Conservation (phyloP, 2,888 invertebrate species). For the Cephus sareptanus region DNA sequence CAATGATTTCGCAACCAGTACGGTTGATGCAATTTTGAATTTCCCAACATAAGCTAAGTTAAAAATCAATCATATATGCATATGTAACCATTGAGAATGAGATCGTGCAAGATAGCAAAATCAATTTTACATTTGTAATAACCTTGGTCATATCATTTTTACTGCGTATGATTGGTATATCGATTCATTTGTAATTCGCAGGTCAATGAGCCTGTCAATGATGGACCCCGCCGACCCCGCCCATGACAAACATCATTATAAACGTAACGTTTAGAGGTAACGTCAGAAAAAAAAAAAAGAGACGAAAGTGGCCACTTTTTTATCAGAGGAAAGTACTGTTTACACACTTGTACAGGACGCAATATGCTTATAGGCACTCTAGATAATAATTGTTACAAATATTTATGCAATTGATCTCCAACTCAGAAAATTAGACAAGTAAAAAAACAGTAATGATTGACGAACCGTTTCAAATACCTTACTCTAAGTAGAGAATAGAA, state of each 20-base stretch:
- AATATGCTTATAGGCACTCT: background rate
- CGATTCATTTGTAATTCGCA: slow-evolving; percentile 29
- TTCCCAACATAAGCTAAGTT: background rate
- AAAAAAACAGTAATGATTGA: background rate
- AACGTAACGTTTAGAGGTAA: slow-evolving; percentile 15
- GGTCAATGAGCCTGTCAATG: slow-evolving; percentile 44
- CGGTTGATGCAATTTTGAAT: background rate
- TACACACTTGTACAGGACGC: background rate
- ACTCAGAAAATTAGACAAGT: background rate
- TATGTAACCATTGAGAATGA: background rate
- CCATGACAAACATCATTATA: slow-evolving; percentile 30
- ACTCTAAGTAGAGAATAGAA: background rate
- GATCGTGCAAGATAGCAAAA: background rate
- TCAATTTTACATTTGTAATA: background rate
- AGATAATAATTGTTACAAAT: background rate
- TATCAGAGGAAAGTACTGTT: background rate
- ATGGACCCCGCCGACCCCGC: slow-evolving; percentile 44
- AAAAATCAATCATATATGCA: background rate
- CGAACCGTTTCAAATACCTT: background rate
- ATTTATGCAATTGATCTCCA: background rate
- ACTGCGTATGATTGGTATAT: background rate
- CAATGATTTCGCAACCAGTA: background rate
- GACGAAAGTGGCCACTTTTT: background rate
- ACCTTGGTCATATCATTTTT: background rate
- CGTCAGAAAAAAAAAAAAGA: background rate